Base-by-base conservation (phyloP, 1,140 invertebrate species). In the Metopolophium dirhodum region DNA sequence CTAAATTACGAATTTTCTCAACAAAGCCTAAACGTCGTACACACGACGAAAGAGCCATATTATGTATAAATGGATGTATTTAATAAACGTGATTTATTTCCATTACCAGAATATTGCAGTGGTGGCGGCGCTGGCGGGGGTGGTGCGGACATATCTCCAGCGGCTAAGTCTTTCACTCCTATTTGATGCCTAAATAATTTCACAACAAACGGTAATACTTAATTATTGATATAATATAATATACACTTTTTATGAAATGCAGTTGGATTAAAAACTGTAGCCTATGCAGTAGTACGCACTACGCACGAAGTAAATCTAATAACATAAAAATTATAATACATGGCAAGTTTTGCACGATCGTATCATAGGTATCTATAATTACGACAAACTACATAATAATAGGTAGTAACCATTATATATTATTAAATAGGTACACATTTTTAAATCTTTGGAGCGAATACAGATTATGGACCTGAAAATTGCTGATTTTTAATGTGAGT, bases 121-220 rank as follows among this genome's bases (percentile, higher is more conserved):
- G 90, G 90, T 92, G 91, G 91, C 0, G 82, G 49, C 20, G 91
- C n/a, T 7, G 82, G 91, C 2, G 91, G 91, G 14, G 91, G 91
- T 18, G 82, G 82, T 41, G 91, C 82, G 7, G 91, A 93, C 91
- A 86, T 86, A 51, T 93, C 91, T 86, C 51, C 82, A 77, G 49
- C 61, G 6, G 30, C 49, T 85, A 68, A 85, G 47, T 93, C 54
- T 0, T 37, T 93, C 49, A 18, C 91, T 86, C 91, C 91, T 86
- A 93, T 51, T 57, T 93, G 91, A 85, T 93, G 91, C n/a, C 91
- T 93, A 41, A 18, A n/a, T 6, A 87, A 49, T 77, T n/a, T n/a
- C 0, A 77, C 3, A 77, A 77, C 30, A 77, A 77, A n/a, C 14
- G 14, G n/a, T n/a, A 35, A 77, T 77, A 77, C 14, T 35, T n/a